A percentile compares a stretch with the other conserved stretches of the same genome.
Conservation (phyloP, 2,888 invertebrate genomes). For the Agrotis clavis region DNA sequence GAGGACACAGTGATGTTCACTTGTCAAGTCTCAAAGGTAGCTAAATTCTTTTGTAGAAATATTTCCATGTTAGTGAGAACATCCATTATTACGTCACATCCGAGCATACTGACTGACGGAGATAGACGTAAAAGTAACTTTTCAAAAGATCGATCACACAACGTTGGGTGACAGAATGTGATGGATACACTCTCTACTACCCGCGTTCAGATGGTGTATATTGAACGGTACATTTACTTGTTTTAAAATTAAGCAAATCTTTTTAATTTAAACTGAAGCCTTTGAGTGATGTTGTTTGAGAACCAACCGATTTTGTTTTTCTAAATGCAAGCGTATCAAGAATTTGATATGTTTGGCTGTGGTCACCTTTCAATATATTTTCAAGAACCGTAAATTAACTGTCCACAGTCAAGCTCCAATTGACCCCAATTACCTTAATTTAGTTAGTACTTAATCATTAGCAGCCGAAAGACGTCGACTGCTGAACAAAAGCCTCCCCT, state of each 20-base stretch:
- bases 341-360: no score
- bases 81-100: constrained; percentile 52
- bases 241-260: constrained; percentile 5
- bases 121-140: constrained; percentile 46
- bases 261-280: neutral
- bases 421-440: no score
- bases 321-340: no score
- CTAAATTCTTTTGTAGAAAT: constrained; percentile 15
- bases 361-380: no score
- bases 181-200: constrained; percentile 28
- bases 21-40: neutral
- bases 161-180: constrained; percentile 10
- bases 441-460: no score
- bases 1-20: neutral
- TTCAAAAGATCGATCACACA: constrained; percentile 48
- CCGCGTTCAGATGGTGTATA: neutral
- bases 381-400: no score
- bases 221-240: constrained; percentile 8
- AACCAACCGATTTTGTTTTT: neutral
- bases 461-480: no score
- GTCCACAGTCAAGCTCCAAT: no score
- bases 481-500: no score
- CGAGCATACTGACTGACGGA: constrained; percentile 23
- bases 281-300: neutral
- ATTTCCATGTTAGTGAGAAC: constrained; percentile 11